Base-by-base conservation (phyloP, 2,888 invertebrate species). In the Tanypteryx hageni region DNA sequence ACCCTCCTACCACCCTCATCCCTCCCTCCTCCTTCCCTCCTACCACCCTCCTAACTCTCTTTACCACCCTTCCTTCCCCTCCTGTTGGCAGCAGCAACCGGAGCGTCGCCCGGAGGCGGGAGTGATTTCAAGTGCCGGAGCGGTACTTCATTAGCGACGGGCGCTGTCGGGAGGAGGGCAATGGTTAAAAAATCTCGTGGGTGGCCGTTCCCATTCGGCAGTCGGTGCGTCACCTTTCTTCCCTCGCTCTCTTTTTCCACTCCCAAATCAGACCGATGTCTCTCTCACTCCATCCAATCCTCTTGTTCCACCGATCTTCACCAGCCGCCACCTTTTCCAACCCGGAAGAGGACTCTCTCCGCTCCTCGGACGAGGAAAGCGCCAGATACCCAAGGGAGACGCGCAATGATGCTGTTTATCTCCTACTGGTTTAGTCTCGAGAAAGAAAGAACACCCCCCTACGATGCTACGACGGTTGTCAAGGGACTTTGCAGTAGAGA, bases 61-160 rank as follows among this genome's bases (percentile, higher is more conserved):
- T n/a, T n/a, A n/a, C n/a, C n/a, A n/a, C 64, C 64, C 11, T 64
- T 0, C 5, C n/a, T 64, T 11, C 16, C 64, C n/a, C 5, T 64
- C 64, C 64, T 11, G 31, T 18, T 13, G 14, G 82, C 14, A 18
- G 16, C 10, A 76, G 76, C 22, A 27, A 27, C 11, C n/a, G 44
- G 16, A 82, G 31, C 14, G 82, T 27, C 31, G 81, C 10, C n/a
- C 76, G 76, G 76, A 8, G 22, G 8, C 22, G 83, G 83, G 56
- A 56, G 16, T 56, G 11, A 44, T 27, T 57, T 76, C 22, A 27
- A 76, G 76, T 27, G 76, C 44, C 14, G 0, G 82, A 82, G 86
- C 61, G 61, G 57, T 89, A 64, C 64, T 89, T 89, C 89, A 44
- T 89, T 89, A 89, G 86, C 44, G 86, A 31, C 27, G 89, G 27